Conservation (phyloP, 2,797 vertebrate species). For the Lindbergichthys nudifrons region DNA sequence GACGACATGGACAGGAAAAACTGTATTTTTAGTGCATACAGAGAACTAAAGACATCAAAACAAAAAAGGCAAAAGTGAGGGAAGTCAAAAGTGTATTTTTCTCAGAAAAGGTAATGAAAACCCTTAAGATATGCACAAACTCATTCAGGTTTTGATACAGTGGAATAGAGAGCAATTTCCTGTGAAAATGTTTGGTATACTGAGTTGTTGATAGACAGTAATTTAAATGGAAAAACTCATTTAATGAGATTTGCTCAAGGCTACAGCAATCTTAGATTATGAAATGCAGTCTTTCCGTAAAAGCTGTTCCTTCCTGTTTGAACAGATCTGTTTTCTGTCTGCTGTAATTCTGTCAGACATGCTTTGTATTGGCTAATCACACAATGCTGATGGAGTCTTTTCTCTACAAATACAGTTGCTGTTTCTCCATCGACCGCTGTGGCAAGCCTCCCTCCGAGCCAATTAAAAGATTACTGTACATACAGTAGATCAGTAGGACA, state of each 20-base stretch:
- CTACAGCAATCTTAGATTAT: conserved; percentile 23
- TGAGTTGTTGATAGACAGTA: conserved; percentile 43
- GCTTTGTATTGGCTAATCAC: not conserved
- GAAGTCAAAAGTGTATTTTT: conserved; percentile 27
- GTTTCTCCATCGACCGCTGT: conserved; percentile 7
- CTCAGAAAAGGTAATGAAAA: conserved; percentile 2
- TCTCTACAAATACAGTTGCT: conserved; percentile 18
- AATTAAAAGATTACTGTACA: conserved; percentile 60
- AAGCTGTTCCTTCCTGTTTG: not conserved
- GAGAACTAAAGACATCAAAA: conserved; percentile 44
- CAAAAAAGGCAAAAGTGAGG: conserved; percentile 7
- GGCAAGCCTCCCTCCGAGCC: conserved; percentile 22
- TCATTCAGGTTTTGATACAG: conserved; percentile 3
- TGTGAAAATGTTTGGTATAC: conserved; percentile 28
- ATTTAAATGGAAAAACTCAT: conserved; percentile 52
- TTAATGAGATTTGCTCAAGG: conserved; percentile 49
- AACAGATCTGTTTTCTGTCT: conserved; percentile 30
- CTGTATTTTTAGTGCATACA: not conserved
- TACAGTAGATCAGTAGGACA: conserved; percentile 33
- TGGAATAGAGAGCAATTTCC: conserved; percentile 13
- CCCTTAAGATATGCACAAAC: not conserved
- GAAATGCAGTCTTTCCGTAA: conserved; percentile 39
- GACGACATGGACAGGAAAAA: conserved; percentile 46
- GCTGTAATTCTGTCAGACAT: conserved; percentile 19
- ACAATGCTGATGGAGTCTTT: not conserved